Evolutionary conservation across 2,888 invertebrate species (phyloP), one percentile per base, ranked within the genome.

Genomic region (Acrobasis consociella): DNA sequence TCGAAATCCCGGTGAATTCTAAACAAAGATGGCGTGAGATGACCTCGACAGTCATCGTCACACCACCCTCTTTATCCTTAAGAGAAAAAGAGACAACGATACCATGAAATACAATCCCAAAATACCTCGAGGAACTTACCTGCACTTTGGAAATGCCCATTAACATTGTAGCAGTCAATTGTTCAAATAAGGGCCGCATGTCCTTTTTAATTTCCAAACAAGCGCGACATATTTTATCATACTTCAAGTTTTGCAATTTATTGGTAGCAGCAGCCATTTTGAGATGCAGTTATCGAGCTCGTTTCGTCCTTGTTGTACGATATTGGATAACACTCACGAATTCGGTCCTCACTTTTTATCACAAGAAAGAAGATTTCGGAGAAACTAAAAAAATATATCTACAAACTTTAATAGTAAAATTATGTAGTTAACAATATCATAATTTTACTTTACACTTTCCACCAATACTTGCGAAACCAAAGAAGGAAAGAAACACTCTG

Each of bases 141-240:
- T 93, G 92, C 69, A 94, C 93, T 81, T 93, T 93, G 64, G 94
- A 93, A 82, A 94, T 94, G 69, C 93, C 94, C 94, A 94, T 94
- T 71, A 95, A 73, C 94, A 95, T 94, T 69, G 94, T 94, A 16
- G 94, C 94, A 51, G 94, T 93, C 68, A 94, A 93, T 78, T 94
- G 94, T 69, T 94, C 94, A 75, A 94, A 94, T 65, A 95, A 78
- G 38, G 94, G 94, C 71, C 94, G 87, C 94, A 95, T 94, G 75
- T 94, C 94, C 77, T 94, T 94, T 76, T 95, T 94, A 72, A 93
- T 90, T 70, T 93, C 93, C 74, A 94, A 87, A 82, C 95, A 95
- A 60, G 94, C 93, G 22, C 95, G 93, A 81, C 95, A 95, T 75
- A 95, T 93, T 87, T 94, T 94, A 71, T 94, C 94, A 72, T 94